Conservation (phyloP, 2,797 vertebrate genomes). For the Australoheros facetus region DNA sequence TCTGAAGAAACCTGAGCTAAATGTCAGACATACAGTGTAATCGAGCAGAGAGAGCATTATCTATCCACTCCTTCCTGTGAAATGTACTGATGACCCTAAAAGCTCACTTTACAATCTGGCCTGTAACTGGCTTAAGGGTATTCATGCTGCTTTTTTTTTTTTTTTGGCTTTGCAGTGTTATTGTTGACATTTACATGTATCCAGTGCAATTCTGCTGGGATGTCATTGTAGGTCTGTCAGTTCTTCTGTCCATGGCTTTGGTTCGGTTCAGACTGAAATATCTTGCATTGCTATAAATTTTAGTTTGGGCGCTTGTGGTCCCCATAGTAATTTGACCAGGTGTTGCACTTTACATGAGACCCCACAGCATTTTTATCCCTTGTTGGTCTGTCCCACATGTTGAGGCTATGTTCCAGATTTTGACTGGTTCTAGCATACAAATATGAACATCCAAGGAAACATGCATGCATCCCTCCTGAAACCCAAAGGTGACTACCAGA, state of each 20-base stretch:
- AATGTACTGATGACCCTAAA: slow-evolving; percentile 13
- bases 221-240: not conserved
- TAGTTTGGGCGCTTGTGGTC: not conserved
- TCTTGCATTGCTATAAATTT: not conserved
- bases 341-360: not conserved
- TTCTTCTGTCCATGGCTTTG: not conserved
- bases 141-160: not conserved
- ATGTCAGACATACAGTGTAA: slow-evolving; percentile 50
- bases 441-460: not conserved
- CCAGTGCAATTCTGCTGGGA: not conserved
- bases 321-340: not conserved
- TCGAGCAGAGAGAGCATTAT: not conserved
- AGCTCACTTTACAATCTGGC: not conserved
- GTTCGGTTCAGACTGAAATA: not conserved
- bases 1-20: slow-evolving; percentile 40
- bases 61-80: not conserved
- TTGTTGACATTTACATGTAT: not conserved
- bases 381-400: fast-evolving
- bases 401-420: not conserved
- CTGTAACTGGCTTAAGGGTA: not conserved
- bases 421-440: not conserved
- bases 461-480: too few relatives aligned
- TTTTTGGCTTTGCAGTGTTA: not conserved
- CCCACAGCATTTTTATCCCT: not conserved
- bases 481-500: too few relatives aligned